Conservation (phyloP, 2,113 vertebrate genomes). For the Prunella himalayana region DNA sequence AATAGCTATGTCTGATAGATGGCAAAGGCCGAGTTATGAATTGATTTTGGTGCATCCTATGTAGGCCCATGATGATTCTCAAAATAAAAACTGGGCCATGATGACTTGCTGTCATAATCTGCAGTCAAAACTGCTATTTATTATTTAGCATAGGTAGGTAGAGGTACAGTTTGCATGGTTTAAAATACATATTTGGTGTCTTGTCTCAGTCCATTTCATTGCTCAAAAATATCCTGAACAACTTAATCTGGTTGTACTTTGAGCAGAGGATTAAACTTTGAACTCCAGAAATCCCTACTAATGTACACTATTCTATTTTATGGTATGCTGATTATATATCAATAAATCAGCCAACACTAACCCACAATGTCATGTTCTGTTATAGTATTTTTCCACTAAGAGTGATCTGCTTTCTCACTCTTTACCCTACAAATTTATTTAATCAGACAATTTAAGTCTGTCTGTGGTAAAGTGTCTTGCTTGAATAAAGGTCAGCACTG, state of each 20-base stretch:
- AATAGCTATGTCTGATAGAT: neutral
- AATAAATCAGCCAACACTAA: neutral
- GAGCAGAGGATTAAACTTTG: neutral
- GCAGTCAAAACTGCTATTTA: neutral
- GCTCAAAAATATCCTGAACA: neutral
- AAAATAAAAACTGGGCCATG: neutral
- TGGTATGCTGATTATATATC: neutral
- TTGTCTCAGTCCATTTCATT: neutral
- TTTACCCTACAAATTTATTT: neutral
- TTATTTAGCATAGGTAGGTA: neutral
- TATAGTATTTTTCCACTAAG: neutral
- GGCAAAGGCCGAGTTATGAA: neutral
- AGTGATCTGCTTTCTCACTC: neutral
- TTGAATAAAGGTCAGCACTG: neutral
- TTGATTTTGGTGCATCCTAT: neutral
- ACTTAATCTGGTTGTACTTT: neutral
- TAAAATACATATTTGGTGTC: neutral
- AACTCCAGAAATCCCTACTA: neutral
- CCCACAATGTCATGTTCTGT: neutral
- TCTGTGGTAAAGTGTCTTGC: neutral
- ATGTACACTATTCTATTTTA: neutral
- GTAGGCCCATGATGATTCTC: neutral
- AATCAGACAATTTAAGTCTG: neutral
- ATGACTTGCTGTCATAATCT: neutral
- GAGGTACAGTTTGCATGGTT: neutral